phyloP scores from a whole-genome alignment of 1,140 invertebrate genomes.

The Latrodectus geometricus region DNA sequence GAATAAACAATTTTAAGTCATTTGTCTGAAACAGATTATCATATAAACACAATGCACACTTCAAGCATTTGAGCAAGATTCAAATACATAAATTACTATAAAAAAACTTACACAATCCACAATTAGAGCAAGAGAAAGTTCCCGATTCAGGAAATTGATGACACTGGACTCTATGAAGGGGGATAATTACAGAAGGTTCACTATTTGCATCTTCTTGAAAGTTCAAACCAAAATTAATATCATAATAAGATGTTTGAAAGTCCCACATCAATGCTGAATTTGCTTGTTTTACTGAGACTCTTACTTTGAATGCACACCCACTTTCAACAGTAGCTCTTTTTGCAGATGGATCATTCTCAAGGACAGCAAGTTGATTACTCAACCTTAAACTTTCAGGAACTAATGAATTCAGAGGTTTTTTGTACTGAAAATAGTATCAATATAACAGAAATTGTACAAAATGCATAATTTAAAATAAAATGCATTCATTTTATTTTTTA shows the following conservation, averaged over 20 bases:
- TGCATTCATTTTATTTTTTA: not conserved
- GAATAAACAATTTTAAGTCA: no score
- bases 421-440: constrained; percentile 14
- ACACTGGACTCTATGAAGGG: constrained; percentile 35
- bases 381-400: constrained; percentile 38
- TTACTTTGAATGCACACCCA: constrained; percentile 3
- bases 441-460: not conserved
- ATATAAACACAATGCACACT: no score
- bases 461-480: not conserved
- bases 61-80: no score
- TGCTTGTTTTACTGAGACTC: not conserved
- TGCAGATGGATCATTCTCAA: constrained; percentile 30
- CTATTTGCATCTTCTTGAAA: constrained; percentile 7
- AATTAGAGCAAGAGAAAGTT: constrained; percentile 23
- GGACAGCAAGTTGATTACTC: constrained; percentile 6
- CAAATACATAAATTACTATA: no score
- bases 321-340: constrained; percentile 7
- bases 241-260: constrained; percentile 25
- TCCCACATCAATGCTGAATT: constrained; percentile 43
- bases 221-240: constrained; percentile 29
- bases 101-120: constrained; percentile 32
- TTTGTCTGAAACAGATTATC: no score
- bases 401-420: constrained; percentile 7
- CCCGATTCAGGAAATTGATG: constrained; percentile 50
- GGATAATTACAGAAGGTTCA: constrained; percentile 13